Base-by-base conservation (phyloP, 2,797 vertebrate genomes). In the Urophycis tenuis region DNA sequence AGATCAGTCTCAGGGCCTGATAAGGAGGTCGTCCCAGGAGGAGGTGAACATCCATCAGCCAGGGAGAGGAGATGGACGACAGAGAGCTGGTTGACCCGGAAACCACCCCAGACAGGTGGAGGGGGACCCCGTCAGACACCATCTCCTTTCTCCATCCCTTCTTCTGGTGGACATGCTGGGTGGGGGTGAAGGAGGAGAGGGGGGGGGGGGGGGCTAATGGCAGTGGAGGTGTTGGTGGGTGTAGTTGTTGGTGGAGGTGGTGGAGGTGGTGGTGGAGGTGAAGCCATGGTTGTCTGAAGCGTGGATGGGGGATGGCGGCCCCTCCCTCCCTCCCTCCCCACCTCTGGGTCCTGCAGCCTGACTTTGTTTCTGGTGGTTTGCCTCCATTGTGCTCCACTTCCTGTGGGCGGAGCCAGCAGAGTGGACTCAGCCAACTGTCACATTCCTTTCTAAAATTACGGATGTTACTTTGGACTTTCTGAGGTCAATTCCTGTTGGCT, bases 371-470 rank as follows among this genome's bases (percentile, higher is more conserved):
- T 92, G 92, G 90, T 88, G 90, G 89, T 93, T 91, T 92, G 91
- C 91, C 91, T 85, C 92, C 87, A 93, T 93, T 93, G 93, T 93
- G 89, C 86, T 77, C 80, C 83, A 88, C 91, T 94, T 94, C 93
- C 93, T 93, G 91, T 89, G 86, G 92, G 91, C 92, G 92, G 91
- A 79, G 81, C 90, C 87, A 86, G 87, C 83, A 87, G 90, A 89
- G 90, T 87, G 89, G 87, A 88, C 86, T 92, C 93, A 91, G 88
- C 92, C 92, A 92, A 88, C 91, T 92, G 93, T 80, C 79, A 85
- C 90, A 90, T 91, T 89, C 89, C 91, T 87, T 89, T 90, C 88
- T 90, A 87, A 92, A 92, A 92, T 91, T 91, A 91, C 85, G 82
- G 90, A 92, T 89, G 90, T 91, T 88, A 90, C 91, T 91, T 89